Conservation (phyloP, 1,140 invertebrate genomes). For the Atta colombica region DNA sequence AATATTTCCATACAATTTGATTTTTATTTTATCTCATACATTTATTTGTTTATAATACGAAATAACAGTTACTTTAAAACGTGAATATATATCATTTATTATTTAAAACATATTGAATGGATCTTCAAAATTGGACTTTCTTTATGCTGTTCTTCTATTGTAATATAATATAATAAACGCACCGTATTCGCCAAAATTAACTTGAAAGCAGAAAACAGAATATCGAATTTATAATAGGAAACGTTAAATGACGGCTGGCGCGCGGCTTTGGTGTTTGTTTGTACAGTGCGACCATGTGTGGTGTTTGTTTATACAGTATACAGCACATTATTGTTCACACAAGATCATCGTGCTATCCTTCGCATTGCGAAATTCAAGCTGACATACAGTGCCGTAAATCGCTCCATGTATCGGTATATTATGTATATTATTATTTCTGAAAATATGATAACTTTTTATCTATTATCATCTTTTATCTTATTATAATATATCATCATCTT, state of each 20-base stretch:
- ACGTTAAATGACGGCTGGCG: background rate
- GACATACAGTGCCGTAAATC: background rate
- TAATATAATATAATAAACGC: background rate
- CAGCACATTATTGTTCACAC: background rate
- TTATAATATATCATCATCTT: background rate
- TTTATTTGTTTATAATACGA: background rate
- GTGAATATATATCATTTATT: background rate
- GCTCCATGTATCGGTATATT: background rate
- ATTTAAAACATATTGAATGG: background rate
- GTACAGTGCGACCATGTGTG: background rate
- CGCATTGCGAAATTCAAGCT: background rate
- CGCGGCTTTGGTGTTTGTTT: background rate
- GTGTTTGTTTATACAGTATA: background rate
- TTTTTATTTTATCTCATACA: background rate
- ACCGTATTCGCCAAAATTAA: background rate
- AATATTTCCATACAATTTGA: background rate
- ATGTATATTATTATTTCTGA: background rate
- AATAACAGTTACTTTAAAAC: background rate
- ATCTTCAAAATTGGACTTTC: constrained; percentile 2
- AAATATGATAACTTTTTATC: background rate
- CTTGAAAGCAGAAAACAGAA: background rate
- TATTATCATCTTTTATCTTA: background rate
- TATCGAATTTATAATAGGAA: background rate
- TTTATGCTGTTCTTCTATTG: background rate
- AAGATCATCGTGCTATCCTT: background rate